phyloP scores from a whole-genome alignment of 2,113 vertebrate species.

The Colossoma macropomum region DNA sequence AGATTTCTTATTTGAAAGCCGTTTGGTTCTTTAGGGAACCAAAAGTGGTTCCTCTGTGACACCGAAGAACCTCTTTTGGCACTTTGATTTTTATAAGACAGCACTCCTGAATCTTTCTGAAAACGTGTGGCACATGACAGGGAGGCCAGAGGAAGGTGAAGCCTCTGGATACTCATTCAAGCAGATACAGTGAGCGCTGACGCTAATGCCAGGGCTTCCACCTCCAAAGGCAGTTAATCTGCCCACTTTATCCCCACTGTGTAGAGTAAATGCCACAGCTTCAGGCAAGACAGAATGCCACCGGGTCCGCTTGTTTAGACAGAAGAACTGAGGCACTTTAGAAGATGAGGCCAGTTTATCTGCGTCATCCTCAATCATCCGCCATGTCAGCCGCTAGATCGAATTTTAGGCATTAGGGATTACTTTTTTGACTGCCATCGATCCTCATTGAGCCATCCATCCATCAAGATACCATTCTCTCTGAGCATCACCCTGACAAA shows the following conservation, averaged over 20 bases:
- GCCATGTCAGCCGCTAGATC: slow-evolving; percentile 50
- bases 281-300: slow-evolving; percentile 59
- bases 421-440: slow-evolving; percentile 58
- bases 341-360: slow-evolving; percentile 59
- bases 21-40: too few relatives aligned
- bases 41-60: neutral
- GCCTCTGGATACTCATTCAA: slow-evolving; percentile 45
- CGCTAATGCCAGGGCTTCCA: slow-evolving; percentile 60
- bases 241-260: slow-evolving; percentile 64
- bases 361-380: slow-evolving; percentile 57
- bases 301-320: slow-evolving; percentile 45
- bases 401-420: slow-evolving; percentile 60
- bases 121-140: neutral
- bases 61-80: neutral
- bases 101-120: slow-evolving; percentile 17
- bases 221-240: slow-evolving; percentile 70
- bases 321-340: slow-evolving; percentile 54
- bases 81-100: neutral
- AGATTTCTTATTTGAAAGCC: neutral
- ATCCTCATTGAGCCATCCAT: slow-evolving; percentile 59
- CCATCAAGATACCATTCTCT: slow-evolving; percentile 47
- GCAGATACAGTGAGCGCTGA: slow-evolving; percentile 51
- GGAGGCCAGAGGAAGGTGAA: neutral
- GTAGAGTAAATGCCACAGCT: slow-evolving; percentile 74
- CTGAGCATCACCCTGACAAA: slow-evolving; percentile 39